Evolutionary conservation across 1,140 invertebrate species (phyloP), one percentile per base, ranked within the genome.

Genomic region (Anastrepha ludens): DNA sequence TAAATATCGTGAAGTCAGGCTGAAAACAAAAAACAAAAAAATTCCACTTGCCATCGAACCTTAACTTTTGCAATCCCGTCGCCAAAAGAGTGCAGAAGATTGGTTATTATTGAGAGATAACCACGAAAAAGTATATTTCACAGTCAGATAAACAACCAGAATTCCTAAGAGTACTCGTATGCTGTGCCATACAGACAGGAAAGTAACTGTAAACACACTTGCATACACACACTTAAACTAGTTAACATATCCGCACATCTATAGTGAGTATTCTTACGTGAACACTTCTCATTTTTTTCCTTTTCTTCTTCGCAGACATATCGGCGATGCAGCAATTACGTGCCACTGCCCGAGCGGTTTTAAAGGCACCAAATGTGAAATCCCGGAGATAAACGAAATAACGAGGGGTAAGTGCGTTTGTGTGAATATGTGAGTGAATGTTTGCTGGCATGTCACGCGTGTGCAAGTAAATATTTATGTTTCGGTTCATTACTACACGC

Each of bases 281-380:
- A 88, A 74, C 55, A n/a, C 60, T 44, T 81, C 15, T 62, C 64
- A 50, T 44, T 20, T 74, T 47, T 47, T 15, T 50, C 17, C 8
- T 87, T 7, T 74, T 39, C 67, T 39, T 70, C 29, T 88, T 58
- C 41, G 47, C 94, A 97, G 96, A 91, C 96, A 97, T 93, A 95
- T 96, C 90, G 96, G 96, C 15, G 95, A 96, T 20, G 95, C 95
- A 86, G 95, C 96, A 13, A 95, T 96, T 64, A 95, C 94, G 88
- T 97, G 96, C 90, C 94, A 95, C 89, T 97, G 96, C 91, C 94
- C 95, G 0, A 90, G 93, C 1, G 95, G 95, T 39, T 96, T 95
- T 92, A 95, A 95, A 15, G 96, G 96, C 81, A 95, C 95, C 89
- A 94, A 95, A 89, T 97, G 96, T 90, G 95, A 96, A 91, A 94